These are phyloP conservation scores for Monochamus alternatus DNA, from an alignment of 2,888 invertebrate genomes.

Conservation along the genomic window DNA sequence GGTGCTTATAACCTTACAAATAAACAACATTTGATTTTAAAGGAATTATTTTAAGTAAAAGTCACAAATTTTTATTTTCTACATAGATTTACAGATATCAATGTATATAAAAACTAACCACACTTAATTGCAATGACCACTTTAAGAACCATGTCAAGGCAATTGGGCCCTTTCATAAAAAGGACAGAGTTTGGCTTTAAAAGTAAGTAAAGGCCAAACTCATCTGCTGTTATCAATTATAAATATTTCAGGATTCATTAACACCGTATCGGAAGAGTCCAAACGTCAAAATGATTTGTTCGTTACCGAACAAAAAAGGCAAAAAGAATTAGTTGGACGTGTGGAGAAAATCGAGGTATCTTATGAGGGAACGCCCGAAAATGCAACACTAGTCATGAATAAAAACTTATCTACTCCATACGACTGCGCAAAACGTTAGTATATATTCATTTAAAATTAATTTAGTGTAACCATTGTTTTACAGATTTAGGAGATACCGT, in stretches of 20 bases:
- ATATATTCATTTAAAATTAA: background rate
- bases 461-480: conserved; percentile 58
- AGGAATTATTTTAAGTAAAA: too few relatives aligned
- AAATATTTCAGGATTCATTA: conserved; percentile 41
- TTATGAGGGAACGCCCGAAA: conserved; percentile 83
- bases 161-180: background rate
- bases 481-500: conserved; percentile 85
- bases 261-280: conserved; percentile 40
- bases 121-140: background rate
- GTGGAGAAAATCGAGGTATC: conserved; percentile 93
- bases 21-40: too few relatives aligned
- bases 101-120: too few relatives aligned
- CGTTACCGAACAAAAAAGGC: conserved; percentile 82
- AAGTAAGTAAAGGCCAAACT: background rate
- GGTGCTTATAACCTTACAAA: too few relatives aligned
- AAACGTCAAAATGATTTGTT: conserved; percentile 81
- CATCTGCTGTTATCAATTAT: background rate
- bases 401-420: conserved; percentile 92
- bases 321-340: conserved; percentile 83
- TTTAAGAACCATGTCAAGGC: background rate
- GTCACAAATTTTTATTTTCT: too few relatives aligned
- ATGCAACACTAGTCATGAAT: conserved; percentile 89
- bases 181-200: background rate
- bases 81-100: too few relatives aligned
- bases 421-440: conserved; percentile 91